Percentiles rank a stretch among this genome's conserved stretches.
phyloP scores from a whole-genome alignment of 1,140 invertebrate species.

The Xylocopa sonorina region DNA sequence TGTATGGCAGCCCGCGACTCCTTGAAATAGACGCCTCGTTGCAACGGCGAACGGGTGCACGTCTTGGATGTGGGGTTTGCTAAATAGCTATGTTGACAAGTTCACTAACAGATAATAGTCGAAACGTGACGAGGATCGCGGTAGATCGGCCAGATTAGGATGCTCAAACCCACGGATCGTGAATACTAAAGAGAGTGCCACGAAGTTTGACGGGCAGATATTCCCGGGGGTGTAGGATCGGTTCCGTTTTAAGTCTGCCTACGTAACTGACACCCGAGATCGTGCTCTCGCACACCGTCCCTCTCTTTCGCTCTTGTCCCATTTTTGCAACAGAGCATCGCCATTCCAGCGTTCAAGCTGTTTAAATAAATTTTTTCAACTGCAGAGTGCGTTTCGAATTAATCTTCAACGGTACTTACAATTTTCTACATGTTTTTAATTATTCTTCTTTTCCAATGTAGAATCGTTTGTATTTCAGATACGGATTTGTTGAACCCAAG shows the following conservation, averaged over 20 bases:
- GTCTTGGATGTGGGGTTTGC: neutral
- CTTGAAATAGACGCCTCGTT: neutral
- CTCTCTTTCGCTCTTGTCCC: no score
- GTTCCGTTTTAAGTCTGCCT: neutral
- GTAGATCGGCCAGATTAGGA: neutral
- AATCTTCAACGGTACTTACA: no score
- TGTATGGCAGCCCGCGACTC: no score
- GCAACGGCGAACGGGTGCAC: neutral
- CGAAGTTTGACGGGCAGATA: neutral
- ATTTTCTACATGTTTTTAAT: no score
- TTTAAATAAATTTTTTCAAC: no score
- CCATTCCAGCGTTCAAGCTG: no score
- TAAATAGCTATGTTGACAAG: slow-evolving; percentile 19
- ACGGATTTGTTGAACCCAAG: neutral
- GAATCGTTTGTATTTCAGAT: no score
- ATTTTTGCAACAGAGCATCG: no score
- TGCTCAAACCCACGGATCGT: neutral
- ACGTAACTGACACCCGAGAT: neutral
- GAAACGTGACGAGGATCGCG: slow-evolving; percentile 2
- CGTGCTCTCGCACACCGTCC: no score
- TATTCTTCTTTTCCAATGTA: no score
- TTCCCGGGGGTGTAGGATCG: neutral
- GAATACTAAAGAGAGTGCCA: slow-evolving; percentile 7
- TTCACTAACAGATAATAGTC: slow-evolving; percentile 10
- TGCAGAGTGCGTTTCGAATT: neutral